Percentiles rank a stretch among this genome's conserved stretches.
Conservation (phyloP, 2,113 vertebrate genomes). For the Spilogale gracilis region DNA sequence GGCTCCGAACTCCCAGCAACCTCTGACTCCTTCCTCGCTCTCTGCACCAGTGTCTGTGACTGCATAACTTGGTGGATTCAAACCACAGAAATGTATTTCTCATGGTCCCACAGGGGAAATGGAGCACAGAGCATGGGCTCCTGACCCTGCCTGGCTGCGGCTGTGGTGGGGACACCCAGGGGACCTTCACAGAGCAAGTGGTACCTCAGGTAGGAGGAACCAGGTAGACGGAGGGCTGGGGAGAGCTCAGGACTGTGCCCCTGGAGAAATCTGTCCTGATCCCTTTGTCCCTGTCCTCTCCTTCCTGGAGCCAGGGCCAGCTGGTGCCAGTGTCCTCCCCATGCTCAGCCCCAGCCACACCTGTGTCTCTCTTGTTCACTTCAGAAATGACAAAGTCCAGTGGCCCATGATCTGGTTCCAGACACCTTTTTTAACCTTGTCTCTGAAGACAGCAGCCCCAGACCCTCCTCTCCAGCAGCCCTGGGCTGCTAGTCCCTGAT, state of each 20-base stretch:
- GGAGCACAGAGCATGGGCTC: background rate
- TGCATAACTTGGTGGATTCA: background rate
- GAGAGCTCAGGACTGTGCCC: background rate
- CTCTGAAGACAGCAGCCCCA: background rate
- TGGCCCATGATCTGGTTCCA: background rate
- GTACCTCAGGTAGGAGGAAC: background rate
- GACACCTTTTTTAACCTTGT: background rate
- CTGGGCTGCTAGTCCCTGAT: background rate
- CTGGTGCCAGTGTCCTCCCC: rapidly evolving
- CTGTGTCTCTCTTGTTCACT: background rate
- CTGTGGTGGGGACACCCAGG: background rate
- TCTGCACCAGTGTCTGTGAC: background rate
- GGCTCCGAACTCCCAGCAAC: background rate
- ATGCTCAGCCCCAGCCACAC: background rate
- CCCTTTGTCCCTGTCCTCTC: background rate
- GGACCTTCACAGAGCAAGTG: no score
- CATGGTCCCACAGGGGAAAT: background rate
- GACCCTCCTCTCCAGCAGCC: background rate
- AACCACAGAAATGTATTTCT: background rate
- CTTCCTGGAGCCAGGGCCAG: background rate
- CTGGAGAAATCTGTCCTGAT: background rate
- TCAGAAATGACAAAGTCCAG: background rate
- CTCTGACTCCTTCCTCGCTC: background rate
- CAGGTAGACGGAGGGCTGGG: no score
- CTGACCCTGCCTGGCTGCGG: background rate